A percentile compares a stretch with the other conserved stretches of the same genome.
Conservation (phyloP, 2,888 invertebrate species). For the Rhagonycha lutea region DNA sequence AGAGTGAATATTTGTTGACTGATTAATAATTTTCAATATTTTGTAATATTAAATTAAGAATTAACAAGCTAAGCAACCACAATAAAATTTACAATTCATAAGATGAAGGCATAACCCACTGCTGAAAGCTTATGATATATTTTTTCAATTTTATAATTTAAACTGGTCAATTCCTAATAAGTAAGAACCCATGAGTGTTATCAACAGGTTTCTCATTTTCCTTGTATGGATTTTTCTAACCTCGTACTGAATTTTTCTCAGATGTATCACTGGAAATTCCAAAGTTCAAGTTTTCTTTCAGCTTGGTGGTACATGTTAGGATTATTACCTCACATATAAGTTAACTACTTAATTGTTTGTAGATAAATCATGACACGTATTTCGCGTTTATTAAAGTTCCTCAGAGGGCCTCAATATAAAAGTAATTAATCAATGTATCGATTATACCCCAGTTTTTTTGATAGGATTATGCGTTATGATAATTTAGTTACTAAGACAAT, state of each 20-base stretch:
- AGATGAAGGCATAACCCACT: no score
- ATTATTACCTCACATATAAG: no score
- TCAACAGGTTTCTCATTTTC: background rate
- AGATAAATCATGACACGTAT: no score
- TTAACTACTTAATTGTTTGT: no score
- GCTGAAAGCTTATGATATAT: background rate
- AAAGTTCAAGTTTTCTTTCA: background rate
- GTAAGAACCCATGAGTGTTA: background rate
- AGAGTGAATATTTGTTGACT: background rate
- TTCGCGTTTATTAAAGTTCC: no score
- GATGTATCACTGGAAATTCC: background rate
- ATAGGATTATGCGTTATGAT: background rate
- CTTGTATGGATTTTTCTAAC: background rate
- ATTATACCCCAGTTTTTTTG: background rate
- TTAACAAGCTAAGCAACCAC: no score
- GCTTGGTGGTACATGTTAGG: no score
- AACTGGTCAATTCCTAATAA: background rate
- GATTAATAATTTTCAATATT: background rate
- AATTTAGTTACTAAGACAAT: background rate
- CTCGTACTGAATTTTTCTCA: background rate
- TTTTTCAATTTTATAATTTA: background rate
- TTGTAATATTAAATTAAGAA: no score
- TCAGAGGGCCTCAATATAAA: no score
- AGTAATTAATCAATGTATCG: background rate
- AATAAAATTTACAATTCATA: no score